These are phyloP conservation scores for Copidosoma aretas DNA, from an alignment of 2,888 invertebrate genomes.

Conservation along the genomic window DNA sequence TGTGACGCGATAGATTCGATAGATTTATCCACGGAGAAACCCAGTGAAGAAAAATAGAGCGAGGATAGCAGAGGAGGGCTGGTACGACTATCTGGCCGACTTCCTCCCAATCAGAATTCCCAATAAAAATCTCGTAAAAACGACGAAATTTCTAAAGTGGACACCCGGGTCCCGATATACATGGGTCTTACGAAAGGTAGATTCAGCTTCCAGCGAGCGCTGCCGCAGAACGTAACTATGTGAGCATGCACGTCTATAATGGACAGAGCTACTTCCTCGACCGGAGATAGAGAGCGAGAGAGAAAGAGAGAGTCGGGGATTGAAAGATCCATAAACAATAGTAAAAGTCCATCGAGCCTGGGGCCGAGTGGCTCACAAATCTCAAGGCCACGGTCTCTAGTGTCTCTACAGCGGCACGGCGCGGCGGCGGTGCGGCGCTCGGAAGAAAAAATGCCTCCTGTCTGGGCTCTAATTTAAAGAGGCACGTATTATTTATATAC, in stretches of 20 bases:
- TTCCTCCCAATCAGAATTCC: constrained; percentile 15
- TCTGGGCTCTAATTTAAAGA: constrained; percentile 18
- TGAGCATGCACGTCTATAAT: too few species aligned
- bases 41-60: too few species aligned
- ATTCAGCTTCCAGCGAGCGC: constrained; percentile 8
- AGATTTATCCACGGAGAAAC: too few species aligned
- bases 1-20: constrained; percentile 12
- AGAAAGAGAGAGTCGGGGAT: too few species aligned
- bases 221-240: too few species aligned
- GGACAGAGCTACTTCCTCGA: too few species aligned
- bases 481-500: too few species aligned
- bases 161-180: background rate
- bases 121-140: constrained; percentile 32
- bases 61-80: background rate
- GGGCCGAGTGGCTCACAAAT: constrained; percentile 30
- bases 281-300: too few species aligned
- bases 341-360: constrained; percentile 27
- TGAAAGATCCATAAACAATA: constrained; percentile 27
- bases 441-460: constrained; percentile 27
- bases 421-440: constrained; percentile 1
- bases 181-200: constrained; percentile 9
- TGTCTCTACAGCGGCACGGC: constrained; percentile 23
- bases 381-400: background rate
- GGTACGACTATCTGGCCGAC: background rate
- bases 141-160: constrained; percentile 19